Conservation (phyloP, 53 echinoderm and acorn worm species). For the Temnopleurus reevesii region DNA sequence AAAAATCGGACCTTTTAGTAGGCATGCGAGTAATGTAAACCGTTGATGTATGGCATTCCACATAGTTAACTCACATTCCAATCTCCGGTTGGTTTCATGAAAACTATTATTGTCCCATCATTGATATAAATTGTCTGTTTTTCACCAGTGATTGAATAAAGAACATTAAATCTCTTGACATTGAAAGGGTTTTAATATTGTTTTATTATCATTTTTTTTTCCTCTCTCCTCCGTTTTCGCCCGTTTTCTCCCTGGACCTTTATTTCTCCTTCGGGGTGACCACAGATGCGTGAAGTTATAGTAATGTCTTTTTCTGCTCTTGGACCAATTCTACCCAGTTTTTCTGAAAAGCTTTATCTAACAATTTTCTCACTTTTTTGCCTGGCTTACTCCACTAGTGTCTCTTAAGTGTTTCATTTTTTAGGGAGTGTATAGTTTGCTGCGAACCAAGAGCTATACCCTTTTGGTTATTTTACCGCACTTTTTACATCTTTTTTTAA, state of each 20-base stretch:
- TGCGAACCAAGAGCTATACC: too few relatives aligned
- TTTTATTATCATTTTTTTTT: conserved; percentile 46
- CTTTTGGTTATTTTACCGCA: too few relatives aligned
- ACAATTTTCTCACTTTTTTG: conserved; percentile 45
- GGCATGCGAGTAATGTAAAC: conserved; percentile 15
- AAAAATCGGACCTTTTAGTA: background rate
- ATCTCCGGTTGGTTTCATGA: conserved; percentile 15
- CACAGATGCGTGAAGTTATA: conserved; percentile 90
- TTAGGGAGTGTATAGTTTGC: too few relatives aligned
- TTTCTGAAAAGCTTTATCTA: conserved; percentile 53
- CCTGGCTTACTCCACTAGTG: conserved; percentile 61
- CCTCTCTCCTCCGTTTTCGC: conserved; percentile 57
- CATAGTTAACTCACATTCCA: background rate
- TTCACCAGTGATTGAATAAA: background rate
- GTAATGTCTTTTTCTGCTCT: conserved; percentile 68
- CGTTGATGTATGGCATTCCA: conserved; percentile 38
- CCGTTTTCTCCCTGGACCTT: conserved; percentile 29
- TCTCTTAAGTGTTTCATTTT: conserved; percentile 54
- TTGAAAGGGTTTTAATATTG: conserved; percentile 15
- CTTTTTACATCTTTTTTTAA: too few relatives aligned
- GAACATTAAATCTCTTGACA: background rate
- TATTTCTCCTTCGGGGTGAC: conserved; percentile 16
- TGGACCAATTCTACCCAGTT: conserved; percentile 48
- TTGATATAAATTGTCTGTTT: background rate
- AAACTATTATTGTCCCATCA: background rate